Evolutionary conservation across 1,140 invertebrate species (phyloP).

Genomic region (Leptopilina boulardi): DNA sequence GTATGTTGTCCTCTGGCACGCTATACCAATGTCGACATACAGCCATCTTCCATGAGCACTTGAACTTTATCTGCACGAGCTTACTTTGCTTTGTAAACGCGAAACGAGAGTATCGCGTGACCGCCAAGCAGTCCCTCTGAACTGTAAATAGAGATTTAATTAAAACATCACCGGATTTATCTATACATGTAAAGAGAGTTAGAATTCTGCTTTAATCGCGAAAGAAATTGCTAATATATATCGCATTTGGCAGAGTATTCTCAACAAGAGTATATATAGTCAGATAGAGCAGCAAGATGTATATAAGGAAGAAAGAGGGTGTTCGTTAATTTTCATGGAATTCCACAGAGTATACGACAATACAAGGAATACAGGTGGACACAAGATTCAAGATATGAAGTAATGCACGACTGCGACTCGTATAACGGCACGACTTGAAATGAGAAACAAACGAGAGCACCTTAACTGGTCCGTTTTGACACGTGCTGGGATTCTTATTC

Average conservation of each 20-base stretch:
- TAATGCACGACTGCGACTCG: constrained; percentile 61
- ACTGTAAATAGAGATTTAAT: constrained; percentile 53
- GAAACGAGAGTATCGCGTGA: constrained; percentile 43
- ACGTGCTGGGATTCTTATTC: constrained; percentile 44
- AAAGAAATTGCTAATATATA: constrained; percentile 38
- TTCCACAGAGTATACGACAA: constrained; percentile 66
- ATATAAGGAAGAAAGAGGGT: constrained; percentile 48
- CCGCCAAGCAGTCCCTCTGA: constrained; percentile 33
- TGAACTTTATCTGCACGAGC: constrained; percentile 29
- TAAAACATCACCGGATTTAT: constrained; percentile 50
- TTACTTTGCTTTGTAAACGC: constrained; percentile 44
- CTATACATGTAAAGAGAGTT: constrained; percentile 2
- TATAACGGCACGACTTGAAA: constrained; percentile 68
- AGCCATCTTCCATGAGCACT: neutral
- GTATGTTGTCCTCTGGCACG: constrained; percentile 1
- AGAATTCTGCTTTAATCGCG: constrained; percentile 25
- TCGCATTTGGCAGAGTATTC: constrained; percentile 36
- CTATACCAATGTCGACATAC: neutral
- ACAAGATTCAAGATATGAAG: constrained; percentile 69
- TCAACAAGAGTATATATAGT: constrained; percentile 40
- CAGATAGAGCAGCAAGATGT: neutral
- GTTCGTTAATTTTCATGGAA: constrained; percentile 71
- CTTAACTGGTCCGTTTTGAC: constrained; percentile 63
- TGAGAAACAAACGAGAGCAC: constrained; percentile 74
- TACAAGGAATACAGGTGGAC: constrained; percentile 73